Base-by-base conservation (phyloP, 2,113 vertebrate genomes). In the Serilophus lunatus region DNA sequence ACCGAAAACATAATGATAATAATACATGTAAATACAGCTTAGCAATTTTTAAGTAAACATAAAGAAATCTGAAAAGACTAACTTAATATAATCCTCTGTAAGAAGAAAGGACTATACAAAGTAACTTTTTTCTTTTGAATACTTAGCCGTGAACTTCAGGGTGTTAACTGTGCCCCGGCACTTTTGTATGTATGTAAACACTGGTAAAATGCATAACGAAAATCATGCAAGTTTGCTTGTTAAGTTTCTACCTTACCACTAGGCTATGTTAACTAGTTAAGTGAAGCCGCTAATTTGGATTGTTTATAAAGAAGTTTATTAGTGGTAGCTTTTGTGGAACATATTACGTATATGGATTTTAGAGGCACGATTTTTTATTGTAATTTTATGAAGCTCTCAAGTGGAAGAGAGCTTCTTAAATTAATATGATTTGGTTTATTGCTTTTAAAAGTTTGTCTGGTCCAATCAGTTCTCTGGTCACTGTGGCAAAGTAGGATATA, bases 321-420 rank as follows among this genome's bases (percentile, higher is more conserved):
- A 26, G 50, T 87, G 36, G 74, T 87, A 84, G 83, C 31, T 93
- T 93, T 93, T 93, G 57, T 84, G 59, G 91, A 95, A 69, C 23
- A 64, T 31, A 68, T 68, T 40, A 79, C 82, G 31, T 49, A 16
- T 29, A 29, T 7, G 36, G 56, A 78, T 89, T 90, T 64, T 60
- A 93, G 38, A 76, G 29, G 19, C 60, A 29, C 19, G 13, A 13
- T 23, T 54, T 74, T 25, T 71, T 70, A 12, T 84, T 28, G 13
- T 49, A 75, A 66, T 53, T 80, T 14, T 40, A 51, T 50, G 45
- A 92, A 77, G 11, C 12, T 80, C 45, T 77, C 51, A 91, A 78
- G 78, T 90, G 22, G 70, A 89, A 89, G 45, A 85, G 12, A 65
- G 9, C 14, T 76, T 78, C 65, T 91, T 75, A 69, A 76, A 78